Percentiles rank a stretch among this genome's conserved stretches.
These are phyloP conservation scores for Knipowitschia caucasica DNA, from an alignment of 2,797 vertebrate species.

Conservation along the genomic window DNA sequence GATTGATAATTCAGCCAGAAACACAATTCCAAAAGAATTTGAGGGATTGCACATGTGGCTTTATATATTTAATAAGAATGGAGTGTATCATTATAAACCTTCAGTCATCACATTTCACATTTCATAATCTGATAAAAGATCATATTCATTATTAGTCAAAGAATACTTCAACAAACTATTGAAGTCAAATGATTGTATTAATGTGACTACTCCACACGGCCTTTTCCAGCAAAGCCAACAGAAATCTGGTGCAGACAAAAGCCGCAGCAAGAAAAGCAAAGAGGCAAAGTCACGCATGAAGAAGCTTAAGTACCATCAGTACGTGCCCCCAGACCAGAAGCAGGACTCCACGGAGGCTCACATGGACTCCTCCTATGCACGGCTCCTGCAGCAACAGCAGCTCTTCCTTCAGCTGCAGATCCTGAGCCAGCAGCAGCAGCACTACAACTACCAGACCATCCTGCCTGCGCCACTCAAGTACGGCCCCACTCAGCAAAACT, in stretches of 20 bases:
- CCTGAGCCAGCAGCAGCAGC: slow-evolving; percentile 95
- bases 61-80: neutral
- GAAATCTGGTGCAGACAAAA: slow-evolving; percentile 86
- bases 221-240: slow-evolving; percentile 89
- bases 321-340: slow-evolving; percentile 97
- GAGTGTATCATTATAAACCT: no score
- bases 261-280: slow-evolving; percentile 93
- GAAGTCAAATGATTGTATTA: no score
- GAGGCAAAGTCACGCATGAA: slow-evolving; percentile 90
- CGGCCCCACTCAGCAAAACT: no score
- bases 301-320: slow-evolving; percentile 98
- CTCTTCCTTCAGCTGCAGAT: slow-evolving; percentile 98
- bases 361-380: slow-evolving; percentile 96
- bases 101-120: no score
- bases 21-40: no score
- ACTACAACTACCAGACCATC: slow-evolving; percentile 99
- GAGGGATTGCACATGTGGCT: neutral
- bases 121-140: no score
- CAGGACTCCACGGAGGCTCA: slow-evolving; percentile 85
- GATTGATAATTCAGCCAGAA: no score
- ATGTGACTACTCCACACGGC: neutral
- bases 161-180: no score
- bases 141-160: no score
- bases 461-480: slow-evolving; percentile 95
- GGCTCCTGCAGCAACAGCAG: slow-evolving; percentile 96